These are phyloP conservation scores for Glaucidium brasilianum DNA, from an alignment of 2,113 vertebrate species.

Conservation along the genomic window DNA sequence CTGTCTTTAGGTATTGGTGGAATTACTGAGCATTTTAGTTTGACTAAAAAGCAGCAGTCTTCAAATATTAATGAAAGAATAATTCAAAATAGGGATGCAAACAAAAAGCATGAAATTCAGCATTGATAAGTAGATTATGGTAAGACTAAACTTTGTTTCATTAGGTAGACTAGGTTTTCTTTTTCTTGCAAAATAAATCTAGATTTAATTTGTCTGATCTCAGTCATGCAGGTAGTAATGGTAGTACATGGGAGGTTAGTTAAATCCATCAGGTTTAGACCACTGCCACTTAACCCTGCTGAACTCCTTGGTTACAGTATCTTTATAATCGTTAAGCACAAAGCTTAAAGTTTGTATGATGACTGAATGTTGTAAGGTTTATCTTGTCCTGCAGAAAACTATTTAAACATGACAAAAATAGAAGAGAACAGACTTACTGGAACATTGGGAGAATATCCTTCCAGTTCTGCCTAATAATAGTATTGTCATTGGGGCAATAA, in stretches of 20 bases:
- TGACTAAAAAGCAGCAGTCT: background rate
- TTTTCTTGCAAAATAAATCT: background rate
- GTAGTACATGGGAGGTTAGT: background rate
- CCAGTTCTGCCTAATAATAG: background rate
- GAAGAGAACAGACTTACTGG: background rate
- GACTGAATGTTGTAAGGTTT: background rate
- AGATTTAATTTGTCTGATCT: background rate
- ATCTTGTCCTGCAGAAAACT: background rate
- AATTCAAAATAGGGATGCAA: background rate
- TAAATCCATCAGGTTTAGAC: background rate
- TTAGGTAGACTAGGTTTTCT: background rate
- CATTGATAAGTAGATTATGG: background rate
- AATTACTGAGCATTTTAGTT: background rate
- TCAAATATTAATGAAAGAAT: background rate
- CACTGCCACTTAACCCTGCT: background rate
- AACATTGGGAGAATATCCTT: background rate
- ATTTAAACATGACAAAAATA: background rate
- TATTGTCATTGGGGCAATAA: background rate
- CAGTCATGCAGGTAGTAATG: background rate
- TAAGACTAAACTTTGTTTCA: background rate
- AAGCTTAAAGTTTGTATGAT: background rate
- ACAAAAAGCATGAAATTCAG: background rate
- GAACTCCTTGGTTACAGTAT: background rate
- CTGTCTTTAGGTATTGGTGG: background rate
- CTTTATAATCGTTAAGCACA: background rate